phyloP scores from a whole-genome alignment of 2,797 vertebrate species.

The Rhinogobio ventralis region DNA sequence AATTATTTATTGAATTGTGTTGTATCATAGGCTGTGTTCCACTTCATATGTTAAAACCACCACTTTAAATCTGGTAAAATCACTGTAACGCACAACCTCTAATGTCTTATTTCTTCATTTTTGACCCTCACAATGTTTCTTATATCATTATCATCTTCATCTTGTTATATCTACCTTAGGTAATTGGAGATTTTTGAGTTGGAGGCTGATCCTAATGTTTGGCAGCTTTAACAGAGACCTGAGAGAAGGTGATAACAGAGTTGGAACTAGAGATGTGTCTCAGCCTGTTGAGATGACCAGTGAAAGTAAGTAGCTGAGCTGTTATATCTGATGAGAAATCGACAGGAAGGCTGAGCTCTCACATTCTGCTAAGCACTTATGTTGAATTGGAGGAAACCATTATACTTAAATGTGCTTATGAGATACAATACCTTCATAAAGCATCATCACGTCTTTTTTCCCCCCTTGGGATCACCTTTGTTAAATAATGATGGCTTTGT shows the following conservation, averaged over 20 bases:
- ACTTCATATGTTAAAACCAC: neutral
- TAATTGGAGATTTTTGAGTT: neutral
- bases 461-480: neutral
- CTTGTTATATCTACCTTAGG: neutral
- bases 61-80: neutral
- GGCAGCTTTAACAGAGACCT: constrained; percentile 64
- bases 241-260: constrained; percentile 63
- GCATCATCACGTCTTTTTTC: neutral
- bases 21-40: neutral
- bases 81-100: neutral
- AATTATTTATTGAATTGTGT: neutral
- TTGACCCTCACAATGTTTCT: neutral
- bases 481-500: constrained; percentile 2
- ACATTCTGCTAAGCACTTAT: neutral
- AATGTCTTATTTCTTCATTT: neutral
- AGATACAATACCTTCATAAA: constrained; percentile 16
- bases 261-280: constrained; percentile 66
- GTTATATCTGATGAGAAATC: constrained; percentile 69
- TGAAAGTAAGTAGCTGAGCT: constrained; percentile 62
- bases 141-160: constrained; percentile 2
- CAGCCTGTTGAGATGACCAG: constrained; percentile 71
- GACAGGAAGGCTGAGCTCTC: neutral
- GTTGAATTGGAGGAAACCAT: constrained; percentile 13
- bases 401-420: constrained; percentile 4
- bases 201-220: constrained; percentile 2